Evolutionary conservation across 2,797 vertebrate genomes (phyloP).

Genomic region (Poeciliopsis presidionis): DNA sequence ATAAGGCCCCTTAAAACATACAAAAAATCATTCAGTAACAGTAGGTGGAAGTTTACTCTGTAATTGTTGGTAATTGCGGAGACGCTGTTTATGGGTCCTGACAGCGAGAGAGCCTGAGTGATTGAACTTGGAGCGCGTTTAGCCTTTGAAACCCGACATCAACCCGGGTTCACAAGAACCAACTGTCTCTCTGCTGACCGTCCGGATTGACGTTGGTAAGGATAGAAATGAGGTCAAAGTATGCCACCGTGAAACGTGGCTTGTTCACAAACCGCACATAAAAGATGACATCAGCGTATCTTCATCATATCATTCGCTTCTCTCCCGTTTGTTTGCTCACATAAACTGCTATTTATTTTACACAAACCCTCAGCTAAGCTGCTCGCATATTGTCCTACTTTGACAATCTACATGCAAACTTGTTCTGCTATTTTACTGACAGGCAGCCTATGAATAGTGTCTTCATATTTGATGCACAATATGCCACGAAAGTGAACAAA

Average conservation of each 20-base stretch:
- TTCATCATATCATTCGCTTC: neutral
- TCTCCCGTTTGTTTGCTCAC: neutral
- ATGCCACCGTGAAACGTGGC: slow-evolving; percentile 4
- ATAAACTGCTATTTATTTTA: neutral
- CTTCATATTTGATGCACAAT: neutral
- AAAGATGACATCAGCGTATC: neutral
- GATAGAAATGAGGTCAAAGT: slow-evolving; percentile 8
- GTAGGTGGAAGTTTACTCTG: slow-evolving; percentile 77
- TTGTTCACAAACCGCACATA: slow-evolving; percentile 3
- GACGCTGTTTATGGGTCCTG: slow-evolving; percentile 72
- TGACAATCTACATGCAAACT: neutral
- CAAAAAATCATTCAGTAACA: slow-evolving; percentile 77
- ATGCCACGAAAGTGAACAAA: neutral
- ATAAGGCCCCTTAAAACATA: slow-evolving; percentile 63
- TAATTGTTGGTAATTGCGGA: slow-evolving; percentile 79
- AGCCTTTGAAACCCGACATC: slow-evolving; percentile 70
- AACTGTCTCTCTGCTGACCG: slow-evolving; percentile 48
- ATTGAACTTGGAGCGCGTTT: slow-evolving; percentile 66
- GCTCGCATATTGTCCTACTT: neutral
- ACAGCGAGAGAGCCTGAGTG: slow-evolving; percentile 68
- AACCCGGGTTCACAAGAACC: slow-evolving; percentile 33
- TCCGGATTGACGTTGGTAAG: slow-evolving; percentile 15
- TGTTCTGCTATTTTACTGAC: neutral
- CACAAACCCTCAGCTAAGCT: neutral
- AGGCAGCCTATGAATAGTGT: neutral